Evolutionary conservation across 1,140 invertebrate genomes (phyloP), one percentile per base, ranked within the genome.

Genomic region (Hylaeus volcanicus): DNA sequence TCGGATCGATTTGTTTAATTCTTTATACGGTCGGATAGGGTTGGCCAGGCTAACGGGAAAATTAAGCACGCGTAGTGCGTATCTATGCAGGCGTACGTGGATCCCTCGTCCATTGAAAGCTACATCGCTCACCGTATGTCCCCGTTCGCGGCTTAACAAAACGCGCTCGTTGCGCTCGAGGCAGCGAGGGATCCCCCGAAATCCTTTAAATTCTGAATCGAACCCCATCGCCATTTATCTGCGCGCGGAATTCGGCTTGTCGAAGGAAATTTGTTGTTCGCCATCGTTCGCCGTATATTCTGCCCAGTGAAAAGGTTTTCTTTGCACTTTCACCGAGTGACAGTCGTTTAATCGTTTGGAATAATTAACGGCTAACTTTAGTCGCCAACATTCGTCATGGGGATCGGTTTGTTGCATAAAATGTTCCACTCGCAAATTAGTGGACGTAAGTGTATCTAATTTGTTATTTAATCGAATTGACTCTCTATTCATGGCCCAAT

Each of bases 191-290:
- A 81, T 70, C 69, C 60, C 69, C 14, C 26, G 64, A 78, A 74
- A 86, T 86, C 61, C 83, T 86, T 86, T 74, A 85, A 82, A 73
- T 82, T 86, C 65, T 70, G 74, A 84, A 86, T 84, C 68, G 69
- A 48, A 74, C n/a, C 14, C 78, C 71, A 80, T 66, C 26, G 69
- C 15, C n/a, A 74, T 85, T 68, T 75, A 82, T 86, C 71, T 39
- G 48, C 39, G 61, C 63, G 58, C 65, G 39, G 69, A 80, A 81
- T 84, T 84, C 78, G 45, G 43, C 71, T 64, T 15, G 73, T 70
- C 58, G 77, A 72, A 66, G 64, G 37, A 69, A 75, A 80, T 80
- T 43, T 55, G 39, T 43, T 55, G 39, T 37, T 69, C 45, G 37
- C 1, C 41, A 2, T 14, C 12, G 61, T 37, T 3, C 9, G 51